Conservation (phyloP, 2,888 invertebrate genomes). For the Polietes domitor region DNA sequence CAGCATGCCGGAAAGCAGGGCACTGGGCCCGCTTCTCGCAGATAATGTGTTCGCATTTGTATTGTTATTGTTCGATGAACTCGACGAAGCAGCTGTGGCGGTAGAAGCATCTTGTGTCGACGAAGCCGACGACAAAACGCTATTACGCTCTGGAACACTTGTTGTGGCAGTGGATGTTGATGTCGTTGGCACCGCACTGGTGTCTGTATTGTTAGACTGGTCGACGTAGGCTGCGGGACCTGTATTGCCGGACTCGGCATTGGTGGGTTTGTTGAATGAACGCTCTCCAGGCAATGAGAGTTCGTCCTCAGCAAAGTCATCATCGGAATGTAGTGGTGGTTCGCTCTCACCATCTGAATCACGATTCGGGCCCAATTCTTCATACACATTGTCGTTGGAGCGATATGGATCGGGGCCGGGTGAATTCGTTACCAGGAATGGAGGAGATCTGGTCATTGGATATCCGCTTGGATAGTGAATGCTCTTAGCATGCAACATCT, state of each 20-base stretch:
- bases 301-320: conserved; percentile 93
- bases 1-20: conserved; percentile 70
- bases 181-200: conserved; percentile 66
- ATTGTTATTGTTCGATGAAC: conserved; percentile 69
- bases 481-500: conserved; percentile 76
- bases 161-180: conserved; percentile 19
- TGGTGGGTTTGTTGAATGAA: conserved; percentile 76
- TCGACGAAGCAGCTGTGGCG: conserved; percentile 74
- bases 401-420: conserved; percentile 86
- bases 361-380: conserved; percentile 86
- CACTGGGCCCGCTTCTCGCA: conserved; percentile 58
- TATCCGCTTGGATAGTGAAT: conserved; percentile 84
- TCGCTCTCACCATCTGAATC: conserved; percentile 84
- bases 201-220: conserved; percentile 65
- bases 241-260: conserved; percentile 61
- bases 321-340: conserved; percentile 88
- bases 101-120: conserved; percentile 77
- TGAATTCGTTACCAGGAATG: conserved; percentile 87
- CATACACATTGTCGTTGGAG: conserved; percentile 89
- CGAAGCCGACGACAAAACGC: conserved; percentile 79
- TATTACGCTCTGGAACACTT: conserved; percentile 76
- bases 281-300: conserved; percentile 83
- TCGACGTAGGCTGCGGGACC: conserved; percentile 71
- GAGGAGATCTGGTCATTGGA: conserved; percentile 83
- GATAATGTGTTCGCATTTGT: conserved; percentile 1